Evolutionary conservation across 1,140 invertebrate species (phyloP).

Genomic region (Tetramorium parvispinum): DNA sequence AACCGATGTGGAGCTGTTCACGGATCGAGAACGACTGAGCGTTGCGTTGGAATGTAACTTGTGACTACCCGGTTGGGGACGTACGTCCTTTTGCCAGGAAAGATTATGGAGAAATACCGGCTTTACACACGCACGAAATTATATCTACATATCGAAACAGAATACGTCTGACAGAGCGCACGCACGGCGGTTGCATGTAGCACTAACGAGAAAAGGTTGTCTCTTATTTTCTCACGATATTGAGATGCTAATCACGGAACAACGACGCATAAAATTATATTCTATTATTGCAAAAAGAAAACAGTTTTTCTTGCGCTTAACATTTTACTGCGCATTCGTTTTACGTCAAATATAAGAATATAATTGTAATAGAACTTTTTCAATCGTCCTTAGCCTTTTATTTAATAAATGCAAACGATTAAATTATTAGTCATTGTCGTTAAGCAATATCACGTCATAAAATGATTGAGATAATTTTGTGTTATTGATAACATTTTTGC

Average conservation of each 20-base stretch:
- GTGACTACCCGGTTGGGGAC: neutral
- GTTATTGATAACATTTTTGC: neutral
- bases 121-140: neutral
- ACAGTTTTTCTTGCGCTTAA: no score
- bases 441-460: neutral
- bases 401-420: no score
- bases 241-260: no score
- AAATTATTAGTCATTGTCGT: no score
- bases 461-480: neutral
- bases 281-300: no score
- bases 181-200: neutral
- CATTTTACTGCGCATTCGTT: no score
- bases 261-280: no score
- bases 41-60: neutral
- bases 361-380: no score
- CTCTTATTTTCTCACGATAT: no score
- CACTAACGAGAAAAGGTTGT: no score
- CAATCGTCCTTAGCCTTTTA: no score
- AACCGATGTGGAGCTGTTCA: neutral
- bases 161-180: neutral
- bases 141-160: neutral
- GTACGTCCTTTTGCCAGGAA: neutral
- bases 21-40: conserved; percentile 1
- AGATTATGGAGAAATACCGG: neutral
- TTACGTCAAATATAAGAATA: no score